Base-by-base conservation (phyloP, 2,113 vertebrate genomes). In the western clawed frog (Xenopus tropicalis) region DNA sequence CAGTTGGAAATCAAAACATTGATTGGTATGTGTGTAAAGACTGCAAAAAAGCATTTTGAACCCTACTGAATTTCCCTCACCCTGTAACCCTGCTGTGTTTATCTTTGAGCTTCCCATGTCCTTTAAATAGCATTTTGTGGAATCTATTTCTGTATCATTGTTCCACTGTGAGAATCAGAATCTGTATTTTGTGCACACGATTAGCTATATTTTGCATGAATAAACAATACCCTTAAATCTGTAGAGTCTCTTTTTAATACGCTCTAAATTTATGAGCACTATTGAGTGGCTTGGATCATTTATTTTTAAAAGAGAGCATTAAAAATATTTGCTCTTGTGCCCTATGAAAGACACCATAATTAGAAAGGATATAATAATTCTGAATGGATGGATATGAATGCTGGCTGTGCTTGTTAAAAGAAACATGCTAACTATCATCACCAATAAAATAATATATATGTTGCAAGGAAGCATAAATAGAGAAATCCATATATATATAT, bases 401-500 rank as follows among this genome's bases (percentile, higher is more conserved):
- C 48, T 75, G 52, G 61, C 64, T 63, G 58, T 19, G 0, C 61
- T 56, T 69, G 74, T 70, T 78, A 56, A 59, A 77, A 72, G 64
- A 66, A 77, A 6, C 0, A 16, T 25, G 20, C 51, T 66, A 69
- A 72, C 66, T 70, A 69, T 79, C 78, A 84, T 75, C 83, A 52
- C 67, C 59, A 37, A 74, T 77, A 83, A 84, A 88, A 84, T 43
- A 74, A 67, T 74, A 61, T 82, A 61, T 82, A 77, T 76, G 67
- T 44, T 42, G 79, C 71, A 77, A 83, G 66, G 75, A 51, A 78
- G 81, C 80, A 83, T 79, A 62, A 83, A 70, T 79, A 82, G 80
- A 82, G 87, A 82, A 81, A 80, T 80, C 78, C 82, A 80, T 83
- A 87, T 37, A 37, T 37, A n/a, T 87, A 89, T 85, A 81, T 82